These are phyloP conservation scores for Trissonchulus latispiculum DNA, from an alignment of 2,888 invertebrate genomes.

Conservation along the genomic window DNA sequence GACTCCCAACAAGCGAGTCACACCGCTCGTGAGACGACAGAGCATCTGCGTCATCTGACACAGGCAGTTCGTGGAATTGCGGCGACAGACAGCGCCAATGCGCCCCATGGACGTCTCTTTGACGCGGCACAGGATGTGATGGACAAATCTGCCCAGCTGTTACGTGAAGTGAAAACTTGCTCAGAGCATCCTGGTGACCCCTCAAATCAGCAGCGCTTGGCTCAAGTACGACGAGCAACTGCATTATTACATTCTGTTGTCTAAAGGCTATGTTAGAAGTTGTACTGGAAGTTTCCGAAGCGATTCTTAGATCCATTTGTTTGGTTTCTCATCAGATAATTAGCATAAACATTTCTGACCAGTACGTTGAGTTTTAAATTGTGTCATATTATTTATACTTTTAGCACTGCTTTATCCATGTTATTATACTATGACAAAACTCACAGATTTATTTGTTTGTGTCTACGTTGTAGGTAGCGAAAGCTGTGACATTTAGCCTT, in stretches of 20 bases:
- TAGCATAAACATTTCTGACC: no score
- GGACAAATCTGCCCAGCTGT: constrained; percentile 62
- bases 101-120: constrained; percentile 47
- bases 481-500: constrained; percentile 52
- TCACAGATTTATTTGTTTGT: no score
- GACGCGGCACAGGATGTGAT: constrained; percentile 65
- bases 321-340: no score
- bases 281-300: no score
- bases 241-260: no score
- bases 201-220: constrained; percentile 55
- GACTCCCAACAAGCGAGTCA: constrained; percentile 58
- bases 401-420: no score
- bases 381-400: no score
- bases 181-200: constrained; percentile 58
- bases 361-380: no score
- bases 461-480: constrained; percentile 40
- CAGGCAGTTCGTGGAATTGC: constrained; percentile 67
- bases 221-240: constrained; percentile 58
- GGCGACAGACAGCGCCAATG: constrained; percentile 56
- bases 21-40: constrained; percentile 59
- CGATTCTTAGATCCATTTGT: no score
- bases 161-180: constrained; percentile 70
- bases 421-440: no score
- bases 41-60: constrained; percentile 62
- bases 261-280: no score